Evolutionary conservation across 1,140 invertebrate genomes (phyloP).

Genomic region (Diploscapter pachys): DNA sequence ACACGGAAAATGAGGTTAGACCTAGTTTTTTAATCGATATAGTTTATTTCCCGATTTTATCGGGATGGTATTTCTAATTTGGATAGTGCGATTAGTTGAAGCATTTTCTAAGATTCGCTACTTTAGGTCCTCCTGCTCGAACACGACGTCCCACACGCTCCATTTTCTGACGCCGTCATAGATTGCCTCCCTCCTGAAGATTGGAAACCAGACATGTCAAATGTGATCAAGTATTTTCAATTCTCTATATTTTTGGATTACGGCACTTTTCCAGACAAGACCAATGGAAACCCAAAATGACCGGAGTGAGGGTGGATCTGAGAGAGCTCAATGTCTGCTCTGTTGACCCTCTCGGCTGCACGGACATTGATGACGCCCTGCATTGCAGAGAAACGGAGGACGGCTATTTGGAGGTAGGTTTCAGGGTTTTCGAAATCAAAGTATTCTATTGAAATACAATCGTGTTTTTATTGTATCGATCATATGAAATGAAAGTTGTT

Average conservation of each 20-base stretch:
- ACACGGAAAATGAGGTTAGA: slow-evolving; percentile 82
- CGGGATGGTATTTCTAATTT: no score
- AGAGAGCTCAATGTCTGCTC: slow-evolving; percentile 82
- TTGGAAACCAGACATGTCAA: slow-evolving; percentile 66
- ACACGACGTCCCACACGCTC: slow-evolving; percentile 90
- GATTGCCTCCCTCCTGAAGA: slow-evolving; percentile 83
- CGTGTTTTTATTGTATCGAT: no score
- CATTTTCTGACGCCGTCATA: slow-evolving; percentile 88
- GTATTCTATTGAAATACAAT: no score
- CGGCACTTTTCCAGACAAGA: no score
- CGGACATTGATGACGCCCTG: slow-evolving; percentile 97
- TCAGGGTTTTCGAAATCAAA: no score
- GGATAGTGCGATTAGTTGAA: no score
- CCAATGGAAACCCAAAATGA: slow-evolving; percentile 66
- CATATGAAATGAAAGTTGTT: no score
- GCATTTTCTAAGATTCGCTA: not conserved
- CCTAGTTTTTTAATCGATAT: slow-evolving; percentile 20
- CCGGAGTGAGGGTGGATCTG: slow-evolving; percentile 38
- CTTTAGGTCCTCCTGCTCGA: slow-evolving; percentile 74
- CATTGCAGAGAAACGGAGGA: slow-evolving; percentile 69
- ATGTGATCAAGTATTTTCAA: not conserved
- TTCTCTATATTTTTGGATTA: no score
- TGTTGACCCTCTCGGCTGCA: slow-evolving; percentile 74
- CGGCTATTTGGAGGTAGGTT: slow-evolving; percentile 18
- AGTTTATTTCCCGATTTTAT: slow-evolving; percentile 33